Base-by-base conservation (phyloP, 2,888 invertebrate genomes). In the Agrenia bidenticulata region DNA sequence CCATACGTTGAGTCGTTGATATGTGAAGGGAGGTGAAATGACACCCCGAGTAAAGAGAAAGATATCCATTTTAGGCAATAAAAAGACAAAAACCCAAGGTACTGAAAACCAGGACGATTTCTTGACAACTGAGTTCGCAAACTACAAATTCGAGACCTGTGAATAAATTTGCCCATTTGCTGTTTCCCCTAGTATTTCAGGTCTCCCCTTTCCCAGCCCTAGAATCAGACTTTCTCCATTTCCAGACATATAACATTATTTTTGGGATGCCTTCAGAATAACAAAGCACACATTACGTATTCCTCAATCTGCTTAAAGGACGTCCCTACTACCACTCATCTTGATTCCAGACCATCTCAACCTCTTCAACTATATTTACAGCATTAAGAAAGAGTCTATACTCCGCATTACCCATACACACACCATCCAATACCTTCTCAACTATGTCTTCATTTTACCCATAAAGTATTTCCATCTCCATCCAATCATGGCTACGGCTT, bases 141-240 rank as follows among this genome's bases (percentile, higher is more conserved):
- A 70, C 71, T 74, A 73, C 76, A 73, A 73, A 73, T 76, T 74
- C 68, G 66, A 72, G 70, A 70, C 62, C 67, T 73, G 73, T 76
- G 76, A 76, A 76, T 76, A 76, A 73, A 74, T 74, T 73, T 71
- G 69, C 68, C 75, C 72, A 70, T 74, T 72, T 73, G 63, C 64
- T 68, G 13, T 72, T 66, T 70, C 61, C 66, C 67, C 64, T 64
- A 61, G 56, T 67, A 64, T 63, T 62, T 70, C 63, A 66, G 57
- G 56, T 58, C 56, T 55, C 54, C 60, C 55, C 54, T 37, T 26
- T 41, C n/a, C 26, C 49, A 24, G 19, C 27, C 45, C 23, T 51
- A 27, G 51, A 69, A 72, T 72, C 67, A 72, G 69, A 72, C 69
- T 67, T 66, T 67, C 71, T 72, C 67, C 63, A 69, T 70, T 69